Base-by-base conservation (phyloP, 2,113 vertebrate species). In the Halcyon malimbica region DNA sequence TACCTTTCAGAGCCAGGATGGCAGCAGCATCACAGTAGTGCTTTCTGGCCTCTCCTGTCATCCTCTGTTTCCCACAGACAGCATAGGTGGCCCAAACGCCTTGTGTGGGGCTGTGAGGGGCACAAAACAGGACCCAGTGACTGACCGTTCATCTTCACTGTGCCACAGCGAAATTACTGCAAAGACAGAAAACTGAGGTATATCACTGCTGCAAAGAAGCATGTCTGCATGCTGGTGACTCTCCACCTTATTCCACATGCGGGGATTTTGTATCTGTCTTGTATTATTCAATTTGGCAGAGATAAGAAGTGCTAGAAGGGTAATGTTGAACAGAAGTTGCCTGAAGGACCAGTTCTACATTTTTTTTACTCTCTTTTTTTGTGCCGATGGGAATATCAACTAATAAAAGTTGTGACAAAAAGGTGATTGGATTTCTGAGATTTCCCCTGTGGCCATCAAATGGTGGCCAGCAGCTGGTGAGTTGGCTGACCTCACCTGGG, bases 51-150 rank as follows among this genome's bases (percentile, higher is more conserved):
- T 56, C 29, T 6, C 1, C 41, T 57, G 29, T 28, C 41, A 13
- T 21, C 41, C 39, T 69, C 28, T 33, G 3, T 37, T 88, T 79
- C 59, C n/a, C 63, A 46, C 3, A 3, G 59, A 64, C 19, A 16
- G 37, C 33, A 4, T 2, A 4, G 2, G 19, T 31, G 37, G 35
- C 35, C 31, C 41, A 68, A 44, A 50, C 3, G 19, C 21, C 21
- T 17, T 33, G 3, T 5, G 28, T 11, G 13, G 31, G n/a, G n/a
- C 25, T 39, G 28, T 0, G 7, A 73, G 59, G 35, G 64, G 39
- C 64, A 29, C 17, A 5, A 3, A 1, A 28, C 26, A 37, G 71
- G 21, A 64, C 37, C 63, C 48, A 39, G 42, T 0, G 0, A 48
- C 63, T 56, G 76, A 42, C 59, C 33, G n/a, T 25, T 86, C 10